Conservation (phyloP, 2,888 invertebrate genomes). For the Pandemis cinnamomeana region DNA sequence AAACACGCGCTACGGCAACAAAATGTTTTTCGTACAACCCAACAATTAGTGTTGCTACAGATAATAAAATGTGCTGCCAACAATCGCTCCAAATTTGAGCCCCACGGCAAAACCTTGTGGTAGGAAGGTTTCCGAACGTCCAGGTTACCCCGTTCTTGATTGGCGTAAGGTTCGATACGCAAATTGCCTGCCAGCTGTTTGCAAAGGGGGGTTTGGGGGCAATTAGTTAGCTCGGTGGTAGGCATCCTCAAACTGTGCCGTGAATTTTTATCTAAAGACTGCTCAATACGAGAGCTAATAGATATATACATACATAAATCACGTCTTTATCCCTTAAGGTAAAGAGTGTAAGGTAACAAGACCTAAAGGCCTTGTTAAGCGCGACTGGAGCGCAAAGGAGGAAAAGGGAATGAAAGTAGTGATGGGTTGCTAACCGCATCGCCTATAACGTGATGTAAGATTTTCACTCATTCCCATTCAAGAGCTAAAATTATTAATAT, state of each 20-base stretch:
- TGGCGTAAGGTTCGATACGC: slow-evolving; percentile 61
- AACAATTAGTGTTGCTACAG: background rate
- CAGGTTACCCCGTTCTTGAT: slow-evolving; percentile 10
- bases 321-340: too few relatives aligned
- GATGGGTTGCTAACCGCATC: too few relatives aligned
- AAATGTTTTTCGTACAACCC: background rate
- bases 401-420: too few relatives aligned
- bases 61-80: too few relatives aligned
- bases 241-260: slow-evolving; percentile 5
- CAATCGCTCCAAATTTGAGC: background rate
- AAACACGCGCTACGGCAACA: background rate
- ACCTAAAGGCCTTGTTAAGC: too few relatives aligned
- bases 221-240: slow-evolving; percentile 54
- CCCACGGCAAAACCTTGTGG: background rate
- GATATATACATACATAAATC: too few relatives aligned
- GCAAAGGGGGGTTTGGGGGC: slow-evolving; percentile 59
- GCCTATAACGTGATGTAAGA: too few relatives aligned
- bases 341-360: too few relatives aligned
- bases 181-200: slow-evolving; percentile 77
- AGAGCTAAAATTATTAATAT: too few relatives aligned
- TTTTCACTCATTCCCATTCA: too few relatives aligned
- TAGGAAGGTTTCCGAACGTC: background rate
- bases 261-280: background rate
- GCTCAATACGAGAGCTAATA: background rate
- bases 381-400: too few relatives aligned